phyloP scores from a whole-genome alignment of 1,140 invertebrate species.

The Sycobia sp. region DNA sequence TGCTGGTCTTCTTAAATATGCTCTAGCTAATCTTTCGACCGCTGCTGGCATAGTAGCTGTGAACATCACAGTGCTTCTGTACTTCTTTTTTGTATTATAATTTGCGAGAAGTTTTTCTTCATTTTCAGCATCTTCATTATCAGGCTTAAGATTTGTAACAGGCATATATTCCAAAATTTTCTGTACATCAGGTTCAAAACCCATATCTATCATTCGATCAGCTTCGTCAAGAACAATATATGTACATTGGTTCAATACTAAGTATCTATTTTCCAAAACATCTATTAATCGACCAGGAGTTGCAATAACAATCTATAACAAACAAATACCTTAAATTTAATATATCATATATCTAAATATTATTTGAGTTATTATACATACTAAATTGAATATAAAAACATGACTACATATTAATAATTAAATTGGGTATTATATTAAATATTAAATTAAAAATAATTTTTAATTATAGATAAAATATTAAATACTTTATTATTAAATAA shows the following conservation, averaged over 20 bases:
- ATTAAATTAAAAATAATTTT: too few species aligned
- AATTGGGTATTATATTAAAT: too few species aligned
- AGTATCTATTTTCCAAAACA: conserved; percentile 96
- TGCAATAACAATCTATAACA: conserved; percentile 92
- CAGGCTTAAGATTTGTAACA: conserved; percentile 97
- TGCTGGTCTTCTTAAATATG: conserved; percentile 92
- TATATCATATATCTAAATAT: neutral
- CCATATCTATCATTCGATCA: conserved; percentile 99
- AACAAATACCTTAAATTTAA: conserved; percentile 21
- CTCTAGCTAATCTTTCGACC: conserved; percentile 93
- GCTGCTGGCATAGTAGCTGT: conserved; percentile 99
- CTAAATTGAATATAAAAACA: too few species aligned
- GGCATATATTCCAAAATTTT: conserved; percentile 99
- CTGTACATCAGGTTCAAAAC: conserved; percentile 98
- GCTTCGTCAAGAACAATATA: conserved; percentile 94
- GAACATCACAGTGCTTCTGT: conserved; percentile 99
- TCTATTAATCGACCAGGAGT: conserved; percentile 99
- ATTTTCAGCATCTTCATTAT: conserved; percentile 98
- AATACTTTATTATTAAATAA: neutral
- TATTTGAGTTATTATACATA: too few species aligned
- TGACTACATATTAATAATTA: too few species aligned
- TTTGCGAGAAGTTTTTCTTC: conserved; percentile 89
- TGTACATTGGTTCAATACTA: conserved; percentile 94
- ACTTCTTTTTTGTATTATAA: conserved; percentile 97
- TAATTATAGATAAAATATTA: neutral